phyloP scores from a whole-genome alignment of 2,888 invertebrate genomes.

The Agriopis marginaria region DNA sequence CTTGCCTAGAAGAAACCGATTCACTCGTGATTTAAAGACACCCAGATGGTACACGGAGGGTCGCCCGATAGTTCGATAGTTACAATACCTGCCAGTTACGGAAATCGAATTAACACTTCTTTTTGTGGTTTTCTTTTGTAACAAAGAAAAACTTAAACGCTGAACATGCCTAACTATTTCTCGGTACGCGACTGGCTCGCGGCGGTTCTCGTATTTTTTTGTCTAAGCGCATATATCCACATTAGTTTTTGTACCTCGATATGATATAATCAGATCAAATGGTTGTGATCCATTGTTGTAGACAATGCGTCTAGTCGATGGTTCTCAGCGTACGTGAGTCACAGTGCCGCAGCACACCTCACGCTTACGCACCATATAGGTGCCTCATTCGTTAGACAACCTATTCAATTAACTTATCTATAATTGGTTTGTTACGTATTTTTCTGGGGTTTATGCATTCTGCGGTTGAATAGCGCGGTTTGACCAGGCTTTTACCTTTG shows the following conservation, averaged over 20 bases:
- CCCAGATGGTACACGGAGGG: too few relatives aligned
- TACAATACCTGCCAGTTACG: neutral
- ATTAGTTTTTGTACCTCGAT: slow-evolving; percentile 66
- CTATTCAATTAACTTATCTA: slow-evolving; percentile 54
- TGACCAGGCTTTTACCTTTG: neutral
- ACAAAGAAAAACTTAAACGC: slow-evolving; percentile 25
- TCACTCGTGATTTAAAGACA: too few relatives aligned
- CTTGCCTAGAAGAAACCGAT: too few relatives aligned
- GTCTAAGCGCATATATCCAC: slow-evolving; percentile 59
- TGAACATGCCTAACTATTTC: slow-evolving; percentile 23
- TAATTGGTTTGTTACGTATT: slow-evolving; percentile 49
- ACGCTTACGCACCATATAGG: slow-evolving; percentile 68
- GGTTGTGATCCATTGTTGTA: slow-evolving; percentile 79
- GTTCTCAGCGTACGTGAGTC: slow-evolving; percentile 78
- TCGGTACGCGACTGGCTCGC: slow-evolving; percentile 31
- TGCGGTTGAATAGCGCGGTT: neutral
- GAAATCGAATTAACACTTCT: neutral
- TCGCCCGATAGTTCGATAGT: neutral
- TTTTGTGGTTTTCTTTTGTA: slow-evolving; percentile 18
- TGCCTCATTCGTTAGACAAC: slow-evolving; percentile 59
- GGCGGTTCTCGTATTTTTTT: slow-evolving; percentile 39
- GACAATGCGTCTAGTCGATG: slow-evolving; percentile 80
- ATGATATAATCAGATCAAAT: slow-evolving; percentile 81
- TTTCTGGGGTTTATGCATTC: slow-evolving; percentile 24
- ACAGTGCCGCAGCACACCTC: slow-evolving; percentile 70